phyloP scores from a whole-genome alignment of 1,140 invertebrate species.

The Spodoptera litura region DNA sequence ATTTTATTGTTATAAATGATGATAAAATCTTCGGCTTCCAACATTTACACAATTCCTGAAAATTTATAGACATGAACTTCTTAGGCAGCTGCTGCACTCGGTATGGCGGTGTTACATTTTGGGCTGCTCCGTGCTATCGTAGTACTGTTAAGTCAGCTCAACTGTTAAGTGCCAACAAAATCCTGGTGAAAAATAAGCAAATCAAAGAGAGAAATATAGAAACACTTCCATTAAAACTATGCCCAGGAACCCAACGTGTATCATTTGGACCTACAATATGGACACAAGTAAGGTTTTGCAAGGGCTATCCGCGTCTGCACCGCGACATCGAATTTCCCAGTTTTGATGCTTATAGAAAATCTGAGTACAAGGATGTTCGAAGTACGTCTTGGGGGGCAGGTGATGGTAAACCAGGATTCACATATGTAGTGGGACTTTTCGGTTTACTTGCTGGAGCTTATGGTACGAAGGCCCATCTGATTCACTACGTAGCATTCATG shows the following conservation, averaged over 20 bases:
- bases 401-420: conserved; percentile 67
- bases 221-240: conserved; percentile 37
- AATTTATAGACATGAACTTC: conserved; percentile 46
- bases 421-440: conserved; percentile 68
- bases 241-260: conserved; percentile 37
- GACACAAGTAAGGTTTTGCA: conserved; percentile 71
- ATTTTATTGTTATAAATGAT: conserved; percentile 13
- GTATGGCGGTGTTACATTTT: conserved; percentile 42
- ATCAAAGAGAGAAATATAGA: conserved; percentile 9
- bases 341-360: conserved; percentile 74
- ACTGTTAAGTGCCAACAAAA: not conserved
- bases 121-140: conserved; percentile 44
- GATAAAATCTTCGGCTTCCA: conserved; percentile 8
- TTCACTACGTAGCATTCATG: conserved; percentile 69
- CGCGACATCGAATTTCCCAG: conserved; percentile 72
- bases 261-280: conserved; percentile 52
- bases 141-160: conserved; percentile 25
- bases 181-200: not conserved
- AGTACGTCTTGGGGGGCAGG: conserved; percentile 70
- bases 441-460: conserved; percentile 68
- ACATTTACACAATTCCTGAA: not conserved
- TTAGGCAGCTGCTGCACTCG: conserved; percentile 45
- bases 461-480: conserved; percentile 61
- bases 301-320: conserved; percentile 67
- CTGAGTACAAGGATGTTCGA: conserved; percentile 64